These are phyloP conservation scores for Struthidea cinerea DNA, from an alignment of 2,113 vertebrate species.

Conservation along the genomic window DNA sequence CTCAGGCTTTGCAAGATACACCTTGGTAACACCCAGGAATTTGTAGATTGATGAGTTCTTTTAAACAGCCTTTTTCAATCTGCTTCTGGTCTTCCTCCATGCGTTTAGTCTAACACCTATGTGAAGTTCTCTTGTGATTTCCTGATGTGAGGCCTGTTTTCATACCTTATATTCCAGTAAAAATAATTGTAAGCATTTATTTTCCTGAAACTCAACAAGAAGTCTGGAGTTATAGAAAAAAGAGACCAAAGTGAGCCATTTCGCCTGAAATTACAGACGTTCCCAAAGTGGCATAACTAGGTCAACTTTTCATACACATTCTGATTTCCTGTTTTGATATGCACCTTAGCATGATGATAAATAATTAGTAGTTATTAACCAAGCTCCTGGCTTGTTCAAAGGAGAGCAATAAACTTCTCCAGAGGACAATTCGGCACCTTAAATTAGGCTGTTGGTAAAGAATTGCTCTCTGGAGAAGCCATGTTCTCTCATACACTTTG, in stretches of 20 bases:
- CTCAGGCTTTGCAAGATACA: background rate
- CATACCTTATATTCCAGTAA: background rate
- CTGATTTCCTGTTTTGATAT: background rate
- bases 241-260: background rate
- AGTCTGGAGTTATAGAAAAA: background rate
- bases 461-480: conserved; percentile 29
- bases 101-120: background rate
- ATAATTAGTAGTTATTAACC: background rate
- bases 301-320: background rate
- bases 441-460: background rate
- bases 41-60: background rate
- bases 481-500: background rate
- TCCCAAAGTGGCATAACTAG: background rate
- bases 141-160: background rate
- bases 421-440: background rate
- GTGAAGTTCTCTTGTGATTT: background rate
- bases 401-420: conserved; percentile 1
- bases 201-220: background rate
- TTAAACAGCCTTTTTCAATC: background rate
- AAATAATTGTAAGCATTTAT: background rate
- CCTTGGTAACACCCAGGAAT: background rate
- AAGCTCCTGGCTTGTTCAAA: background rate
- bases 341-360: background rate
- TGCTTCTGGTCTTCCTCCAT: background rate
- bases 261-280: background rate